Conservation (phyloP, 2,113 vertebrate genomes). For the Athene noctua region DNA sequence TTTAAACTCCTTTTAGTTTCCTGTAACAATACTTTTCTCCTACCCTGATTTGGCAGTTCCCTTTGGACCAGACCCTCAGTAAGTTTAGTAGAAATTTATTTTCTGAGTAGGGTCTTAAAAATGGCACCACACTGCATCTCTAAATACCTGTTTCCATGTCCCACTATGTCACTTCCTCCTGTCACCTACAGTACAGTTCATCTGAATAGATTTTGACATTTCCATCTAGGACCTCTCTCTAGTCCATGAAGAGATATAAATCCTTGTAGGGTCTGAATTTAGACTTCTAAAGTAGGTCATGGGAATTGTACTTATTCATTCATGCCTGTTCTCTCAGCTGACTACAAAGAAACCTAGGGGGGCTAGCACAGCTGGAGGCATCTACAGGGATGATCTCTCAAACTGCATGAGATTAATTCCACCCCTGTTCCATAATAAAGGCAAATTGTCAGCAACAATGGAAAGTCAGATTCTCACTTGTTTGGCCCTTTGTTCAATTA, state of each 20-base stretch:
- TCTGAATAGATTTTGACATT: not conserved
- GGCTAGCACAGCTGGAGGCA: slow-evolving; percentile 13
- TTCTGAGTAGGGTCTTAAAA: not conserved
- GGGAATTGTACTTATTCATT: not conserved
- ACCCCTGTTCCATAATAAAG: not conserved
- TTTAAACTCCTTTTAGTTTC: not conserved
- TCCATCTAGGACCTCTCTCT: not conserved
- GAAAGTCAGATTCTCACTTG: not conserved
- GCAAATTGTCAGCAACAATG: not conserved
- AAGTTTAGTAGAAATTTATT: not conserved
- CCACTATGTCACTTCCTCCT: not conserved
- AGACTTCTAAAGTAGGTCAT: slow-evolving; percentile 46
- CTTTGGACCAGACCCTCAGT: not conserved
- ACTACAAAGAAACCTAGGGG: not conserved
- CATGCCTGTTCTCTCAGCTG: not conserved
- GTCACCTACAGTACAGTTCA: not conserved
- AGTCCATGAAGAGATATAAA: not conserved
- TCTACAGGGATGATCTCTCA: not conserved
- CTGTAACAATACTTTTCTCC: not conserved
- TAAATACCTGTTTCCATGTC: not conserved
- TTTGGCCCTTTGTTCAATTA: not conserved
- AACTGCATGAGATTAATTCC: not conserved
- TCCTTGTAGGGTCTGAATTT: not conserved
- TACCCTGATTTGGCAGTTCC: not conserved
- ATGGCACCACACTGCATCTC: not conserved